Evolutionary conservation across 2,113 vertebrate species (phyloP).

Genomic region (Oreamnos americanus): DNA sequence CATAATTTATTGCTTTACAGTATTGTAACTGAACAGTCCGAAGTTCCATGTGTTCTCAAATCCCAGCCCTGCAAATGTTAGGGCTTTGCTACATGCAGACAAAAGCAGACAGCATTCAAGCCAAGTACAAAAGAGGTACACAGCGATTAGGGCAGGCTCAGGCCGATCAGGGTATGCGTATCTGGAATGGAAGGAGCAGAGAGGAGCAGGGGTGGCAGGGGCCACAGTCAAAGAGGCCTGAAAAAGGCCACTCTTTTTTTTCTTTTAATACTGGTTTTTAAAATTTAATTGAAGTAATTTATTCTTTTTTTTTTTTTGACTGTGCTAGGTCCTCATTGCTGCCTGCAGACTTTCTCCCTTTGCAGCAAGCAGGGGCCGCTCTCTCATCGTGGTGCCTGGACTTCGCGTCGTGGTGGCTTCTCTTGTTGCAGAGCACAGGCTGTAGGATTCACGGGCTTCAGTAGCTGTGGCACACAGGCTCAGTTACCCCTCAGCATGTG

Average conservation of each 20-base stretch:
- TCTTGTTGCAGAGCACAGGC: background rate
- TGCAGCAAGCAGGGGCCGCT: background rate
- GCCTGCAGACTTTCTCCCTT: background rate
- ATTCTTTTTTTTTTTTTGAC: background rate
- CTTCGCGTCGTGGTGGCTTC: background rate
- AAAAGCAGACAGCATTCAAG: fast-evolving
- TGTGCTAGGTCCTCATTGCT: background rate
- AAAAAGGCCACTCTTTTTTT: background rate
- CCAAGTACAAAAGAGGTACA: background rate
- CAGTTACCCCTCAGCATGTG: background rate
- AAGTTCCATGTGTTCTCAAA: background rate
- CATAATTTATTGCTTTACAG: background rate
- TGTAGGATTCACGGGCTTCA: background rate
- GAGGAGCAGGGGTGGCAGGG: background rate
- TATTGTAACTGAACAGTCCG: fast-evolving
- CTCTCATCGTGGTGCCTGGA: background rate
- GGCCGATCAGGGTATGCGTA: fast-evolving
- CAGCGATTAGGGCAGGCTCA: background rate
- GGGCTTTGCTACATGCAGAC: too few relatives aligned
- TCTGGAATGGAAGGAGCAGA: too few relatives aligned
- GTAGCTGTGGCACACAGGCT: background rate
- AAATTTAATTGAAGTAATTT: background rate
- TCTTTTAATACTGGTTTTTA: background rate
- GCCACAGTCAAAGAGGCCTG: background rate
- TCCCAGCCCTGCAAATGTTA: background rate